Base-by-base conservation (phyloP, 92 coral and sea anemone species). In the Epizoanthus scotinus region DNA sequence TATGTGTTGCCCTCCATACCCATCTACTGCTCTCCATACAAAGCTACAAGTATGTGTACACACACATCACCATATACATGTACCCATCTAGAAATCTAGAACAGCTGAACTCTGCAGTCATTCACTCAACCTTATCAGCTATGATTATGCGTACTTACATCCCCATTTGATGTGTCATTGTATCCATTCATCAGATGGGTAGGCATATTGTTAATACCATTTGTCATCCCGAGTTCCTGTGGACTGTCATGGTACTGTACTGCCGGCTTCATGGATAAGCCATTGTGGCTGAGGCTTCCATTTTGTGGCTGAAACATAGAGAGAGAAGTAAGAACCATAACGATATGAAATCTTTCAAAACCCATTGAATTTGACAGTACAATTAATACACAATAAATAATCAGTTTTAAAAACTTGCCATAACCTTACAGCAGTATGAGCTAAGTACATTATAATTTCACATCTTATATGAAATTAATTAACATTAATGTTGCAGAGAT, bases 101-200 rank as follows among this genome's bases (percentile, higher is more conserved):
- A 61, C 18, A 13, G 0, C 0, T 34, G 8, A 24, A 65, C 10
- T 15, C 3, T 26, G 21, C 19, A 24, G 3, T 22, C 42, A 28
- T 24, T 56, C 20, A 25, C 66, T 26, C 66, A 12, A 26, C 9
- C 28, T 3, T 55, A 7, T 18, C 64, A 17, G 49, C 13, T 6
- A 42, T 15, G 53, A 17, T 67, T 24, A 8, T 15, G 25, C 3
- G 3, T 17, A 75, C 92, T 47, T 86, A 89, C 92, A 56, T 86
- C 84, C 29, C 59, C 64, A 81, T 73, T 63, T 59, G 78, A 62
- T 29, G 63, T 82, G 64, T 77, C 85, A 1, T 84, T 86, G 68
- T 85, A 92, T 55, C 97, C 97, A 71, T 89, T 89, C 67, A 89
- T 87, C 5, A 89, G 85, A 63, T 89, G 91, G 50, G 49, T 70